phyloP scores from a whole-genome alignment of 2,888 invertebrate genomes.

The Folsomia manolachei region DNA sequence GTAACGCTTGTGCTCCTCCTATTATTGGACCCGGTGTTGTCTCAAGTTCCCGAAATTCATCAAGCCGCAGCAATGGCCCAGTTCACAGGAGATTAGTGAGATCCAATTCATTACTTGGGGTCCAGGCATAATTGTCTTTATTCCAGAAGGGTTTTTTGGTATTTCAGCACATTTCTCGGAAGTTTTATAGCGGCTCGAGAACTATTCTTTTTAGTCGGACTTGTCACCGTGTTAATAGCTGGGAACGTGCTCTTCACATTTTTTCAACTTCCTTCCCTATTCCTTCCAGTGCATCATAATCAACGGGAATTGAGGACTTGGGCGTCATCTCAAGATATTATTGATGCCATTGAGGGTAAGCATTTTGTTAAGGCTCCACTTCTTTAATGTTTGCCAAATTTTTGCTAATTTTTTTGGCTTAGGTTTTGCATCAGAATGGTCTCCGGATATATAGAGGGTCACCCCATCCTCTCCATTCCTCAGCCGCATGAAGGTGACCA shows the following conservation, averaged over 20 bases:
- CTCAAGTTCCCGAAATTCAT: conserved; percentile 49
- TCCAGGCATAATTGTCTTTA: not conserved
- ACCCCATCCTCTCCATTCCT: conserved; percentile 43
- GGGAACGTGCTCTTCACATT: conserved; percentile 48
- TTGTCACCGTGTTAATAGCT: conserved; percentile 46
- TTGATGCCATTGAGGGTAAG: conserved; percentile 24
- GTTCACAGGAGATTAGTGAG: conserved; percentile 49
- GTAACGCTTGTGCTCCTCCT: too few relatives aligned
- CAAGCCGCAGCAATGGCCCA: conserved; percentile 46
- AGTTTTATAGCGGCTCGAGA: conserved; percentile 48
- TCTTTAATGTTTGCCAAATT: not conserved
- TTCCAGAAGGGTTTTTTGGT: not conserved
- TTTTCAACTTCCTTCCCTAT: conserved; percentile 48
- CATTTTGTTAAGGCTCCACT: not conserved
- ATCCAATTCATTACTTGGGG: not conserved
- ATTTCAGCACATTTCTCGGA: conserved; percentile 46
- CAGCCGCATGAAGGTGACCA: conserved; percentile 44
- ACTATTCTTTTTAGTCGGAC: conserved; percentile 43
- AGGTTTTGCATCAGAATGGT: conserved; percentile 35
- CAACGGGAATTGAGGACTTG: conserved; percentile 28
- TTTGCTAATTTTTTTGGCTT: too few relatives aligned
- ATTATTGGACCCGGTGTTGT: not conserved
- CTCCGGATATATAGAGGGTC: conserved; percentile 37
- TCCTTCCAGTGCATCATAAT: conserved; percentile 47
- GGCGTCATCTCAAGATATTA: conserved; percentile 3